Evolutionary conservation across 2,797 vertebrate species (phyloP), one percentile per base, ranked within the genome.

Genomic region (Sebastes glaucus): DNA sequence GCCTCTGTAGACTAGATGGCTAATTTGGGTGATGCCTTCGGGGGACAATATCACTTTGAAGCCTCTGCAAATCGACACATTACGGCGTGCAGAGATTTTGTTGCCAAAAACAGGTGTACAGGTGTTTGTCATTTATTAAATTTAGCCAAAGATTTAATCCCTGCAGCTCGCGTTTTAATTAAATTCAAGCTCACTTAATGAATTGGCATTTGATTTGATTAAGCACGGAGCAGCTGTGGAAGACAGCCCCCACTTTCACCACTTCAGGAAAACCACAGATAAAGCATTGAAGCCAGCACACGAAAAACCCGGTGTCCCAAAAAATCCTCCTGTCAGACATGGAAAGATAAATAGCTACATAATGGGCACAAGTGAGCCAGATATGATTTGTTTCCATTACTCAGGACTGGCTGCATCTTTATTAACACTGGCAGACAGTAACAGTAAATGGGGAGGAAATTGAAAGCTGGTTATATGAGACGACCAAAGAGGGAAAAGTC

Each of bases 121-220:
- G 94, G 94, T 96, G 95, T 96, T 94, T 92, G 89, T 91, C 87
- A 89, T 91, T 94, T 93, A 94, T 95, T 93, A 92, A 80, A 92
- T 94, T 91, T 90, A 86, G 88, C 88, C 89, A 84, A 89, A 91
- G 89, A 95, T 92, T 94, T 87, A n/a, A 95, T 95, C 94, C 91
- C 80, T 76, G 87, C 72, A 81, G 90, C 92, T 92, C 82, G 71
- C 63, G 70, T 92, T 95, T 94, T 95, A 95, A 96, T 95, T 95
- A 93, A 89, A 94, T 92, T 90, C 77, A 35, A 59, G 87, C 89
- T 89, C 86, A 85, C 83, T 89, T 93, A 94, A 96, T 95, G 93
- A 95, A 95, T 94, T 95, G 91, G 81, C 81, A 75, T 91, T 93
- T 91, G 89, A 91, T 95, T 95, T 93, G 91, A 94, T 95, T 94